Percentiles rank a stretch among this genome's conserved stretches.
Conservation (phyloP, 2,797 vertebrate genomes). For the Pangasius sanitwongsei region DNA sequence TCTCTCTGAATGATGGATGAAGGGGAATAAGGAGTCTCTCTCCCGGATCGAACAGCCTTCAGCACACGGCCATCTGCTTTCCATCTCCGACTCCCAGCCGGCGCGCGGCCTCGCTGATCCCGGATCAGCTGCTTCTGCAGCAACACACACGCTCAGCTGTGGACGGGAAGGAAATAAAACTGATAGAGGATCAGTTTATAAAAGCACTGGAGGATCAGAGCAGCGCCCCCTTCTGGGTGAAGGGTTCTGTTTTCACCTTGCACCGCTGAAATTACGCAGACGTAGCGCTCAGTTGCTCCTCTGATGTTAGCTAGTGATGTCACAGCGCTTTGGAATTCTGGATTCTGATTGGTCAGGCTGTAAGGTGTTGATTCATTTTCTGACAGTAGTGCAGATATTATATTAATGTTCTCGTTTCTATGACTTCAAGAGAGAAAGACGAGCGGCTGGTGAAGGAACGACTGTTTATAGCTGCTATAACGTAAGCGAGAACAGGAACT, state of each 20-base stretch:
- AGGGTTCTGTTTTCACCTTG: background rate
- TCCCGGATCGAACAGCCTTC: slow-evolving; percentile 71
- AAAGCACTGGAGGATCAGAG: background rate
- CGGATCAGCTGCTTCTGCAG: slow-evolving; percentile 6
- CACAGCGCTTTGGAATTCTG: background rate
- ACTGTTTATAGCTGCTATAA: background rate
- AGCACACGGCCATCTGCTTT: slow-evolving; percentile 76
- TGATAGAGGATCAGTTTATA: slow-evolving; percentile 15
- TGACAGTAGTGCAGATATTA: background rate
- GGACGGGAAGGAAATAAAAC: background rate
- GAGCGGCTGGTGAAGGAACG: too few relatives aligned
- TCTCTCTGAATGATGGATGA: slow-evolving; percentile 74
- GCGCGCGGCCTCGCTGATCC: slow-evolving; percentile 26
- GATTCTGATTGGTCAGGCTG: background rate
- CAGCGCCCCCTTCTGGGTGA: slow-evolving; percentile 7
- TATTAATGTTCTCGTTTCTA: background rate
- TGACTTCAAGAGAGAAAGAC: too few relatives aligned
- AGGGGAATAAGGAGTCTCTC: slow-evolving; percentile 79
- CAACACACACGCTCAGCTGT: background rate
- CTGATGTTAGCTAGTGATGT: background rate
- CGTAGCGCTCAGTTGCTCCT: background rate
- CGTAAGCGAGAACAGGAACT: background rate
- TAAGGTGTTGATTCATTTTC: background rate
- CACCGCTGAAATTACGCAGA: background rate
- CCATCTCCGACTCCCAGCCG: slow-evolving; percentile 67